phyloP scores from a whole-genome alignment of 1,140 invertebrate genomes.

The Drosophila chauvacae region DNA sequence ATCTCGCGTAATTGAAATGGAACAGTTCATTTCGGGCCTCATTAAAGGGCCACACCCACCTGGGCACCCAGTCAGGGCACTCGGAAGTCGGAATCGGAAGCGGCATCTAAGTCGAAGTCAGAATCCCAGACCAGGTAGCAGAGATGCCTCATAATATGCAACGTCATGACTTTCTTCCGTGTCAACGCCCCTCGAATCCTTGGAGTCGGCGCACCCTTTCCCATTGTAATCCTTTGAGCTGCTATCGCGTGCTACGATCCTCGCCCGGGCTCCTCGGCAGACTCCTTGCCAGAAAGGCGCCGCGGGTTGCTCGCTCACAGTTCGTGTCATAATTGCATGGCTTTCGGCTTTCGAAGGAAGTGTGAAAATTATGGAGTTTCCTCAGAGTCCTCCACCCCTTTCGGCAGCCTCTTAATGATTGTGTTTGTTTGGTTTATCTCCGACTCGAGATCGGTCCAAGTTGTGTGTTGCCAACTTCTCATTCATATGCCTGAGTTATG shows the following conservation, averaged over 20 bases:
- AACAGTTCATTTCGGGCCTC: constrained; percentile 73
- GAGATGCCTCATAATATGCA: constrained; percentile 47
- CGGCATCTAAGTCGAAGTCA: constrained; percentile 1
- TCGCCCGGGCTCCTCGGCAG: constrained; percentile 18
- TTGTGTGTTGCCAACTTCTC: constrained; percentile 74
- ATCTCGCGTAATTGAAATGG: constrained; percentile 57
- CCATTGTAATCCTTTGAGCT: constrained; percentile 66
- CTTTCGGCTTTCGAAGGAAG: constrained; percentile 54
- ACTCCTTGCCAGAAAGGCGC: constrained; percentile 50
- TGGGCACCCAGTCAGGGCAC: background rate
- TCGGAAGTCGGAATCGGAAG: constrained; percentile 1
- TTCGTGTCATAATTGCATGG: constrained; percentile 80
- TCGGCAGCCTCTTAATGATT: constrained; percentile 59
- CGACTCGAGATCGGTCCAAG: constrained; percentile 55
- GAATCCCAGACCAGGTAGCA: constrained; percentile 52
- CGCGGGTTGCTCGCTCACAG: constrained; percentile 62
- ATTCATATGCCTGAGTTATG: constrained; percentile 78
- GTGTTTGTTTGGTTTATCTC: constrained; percentile 75
- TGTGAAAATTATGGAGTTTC: constrained; percentile 78
- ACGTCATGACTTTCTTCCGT: constrained; percentile 69
- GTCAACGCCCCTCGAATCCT: constrained; percentile 60
- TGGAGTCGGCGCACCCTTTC: constrained; percentile 42
- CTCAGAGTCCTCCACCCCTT: constrained; percentile 49
- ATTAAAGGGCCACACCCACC: constrained; percentile 76
- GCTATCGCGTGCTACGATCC: constrained; percentile 72